These are phyloP conservation scores for Operophtera brumata DNA, from an alignment of 2,888 invertebrate species.

Conservation along the genomic window DNA sequence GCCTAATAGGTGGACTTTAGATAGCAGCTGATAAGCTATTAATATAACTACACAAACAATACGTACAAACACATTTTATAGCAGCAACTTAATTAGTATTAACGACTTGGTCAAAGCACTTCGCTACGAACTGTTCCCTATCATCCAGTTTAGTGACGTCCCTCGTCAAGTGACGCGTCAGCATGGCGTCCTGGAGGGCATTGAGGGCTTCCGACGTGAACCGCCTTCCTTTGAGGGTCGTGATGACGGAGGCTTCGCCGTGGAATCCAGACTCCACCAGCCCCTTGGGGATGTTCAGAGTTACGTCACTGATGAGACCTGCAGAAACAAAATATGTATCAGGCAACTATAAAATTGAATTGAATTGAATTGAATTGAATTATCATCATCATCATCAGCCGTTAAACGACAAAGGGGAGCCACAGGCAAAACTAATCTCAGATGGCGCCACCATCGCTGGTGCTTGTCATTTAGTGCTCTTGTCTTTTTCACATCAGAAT, in stretches of 20 bases:
- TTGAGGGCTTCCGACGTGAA: conserved; percentile 83
- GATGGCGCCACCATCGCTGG: too few species aligned
- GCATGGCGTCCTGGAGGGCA: conserved; percentile 79
- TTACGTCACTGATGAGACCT: conserved; percentile 83
- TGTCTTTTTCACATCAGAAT: too few species aligned
- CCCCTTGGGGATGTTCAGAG: conserved; percentile 82
- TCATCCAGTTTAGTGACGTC: conserved; percentile 70
- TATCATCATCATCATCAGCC: not conserved
- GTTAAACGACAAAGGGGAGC: too few species aligned
- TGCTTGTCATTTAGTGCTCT: too few species aligned
- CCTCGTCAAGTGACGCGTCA: conserved; percentile 57
- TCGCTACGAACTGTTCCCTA: conserved; percentile 82
- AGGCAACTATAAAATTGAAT: too few species aligned
- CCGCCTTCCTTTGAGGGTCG: conserved; percentile 83
- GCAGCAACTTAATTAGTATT: conserved; percentile 65
- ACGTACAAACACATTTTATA: conserved; percentile 20
- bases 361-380: too few species aligned
- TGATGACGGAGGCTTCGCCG: conserved; percentile 84
- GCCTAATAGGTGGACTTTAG: too few species aligned
- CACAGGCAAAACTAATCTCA: too few species aligned
- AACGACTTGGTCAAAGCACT: conserved; percentile 83
- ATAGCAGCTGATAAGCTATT: not conserved
- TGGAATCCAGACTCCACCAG: conserved; percentile 81
- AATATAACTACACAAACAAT: not conserved
- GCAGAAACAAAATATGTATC: not conserved